These are phyloP conservation scores for Ptilorrhoa leucosticta DNA, from an alignment of 2,113 vertebrate species.

Conservation along the genomic window DNA sequence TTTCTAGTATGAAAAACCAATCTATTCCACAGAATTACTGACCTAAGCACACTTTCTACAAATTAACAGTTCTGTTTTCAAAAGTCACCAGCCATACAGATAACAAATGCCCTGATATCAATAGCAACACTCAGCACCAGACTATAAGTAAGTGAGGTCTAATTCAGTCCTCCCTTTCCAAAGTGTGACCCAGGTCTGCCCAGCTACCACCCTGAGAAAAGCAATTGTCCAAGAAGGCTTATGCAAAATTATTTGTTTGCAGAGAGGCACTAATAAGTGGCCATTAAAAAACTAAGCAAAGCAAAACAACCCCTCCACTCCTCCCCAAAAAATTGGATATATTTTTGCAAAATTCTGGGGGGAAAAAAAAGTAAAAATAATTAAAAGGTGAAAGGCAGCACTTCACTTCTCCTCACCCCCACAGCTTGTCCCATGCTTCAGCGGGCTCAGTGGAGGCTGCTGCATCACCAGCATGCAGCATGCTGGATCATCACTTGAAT, in stretches of 20 bases:
- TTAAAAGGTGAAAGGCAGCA: background rate
- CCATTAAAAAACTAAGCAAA: background rate
- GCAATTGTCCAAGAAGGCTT: background rate
- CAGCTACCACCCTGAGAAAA: background rate
- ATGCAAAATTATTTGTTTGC: background rate
- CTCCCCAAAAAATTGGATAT: background rate
- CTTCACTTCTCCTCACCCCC: background rate
- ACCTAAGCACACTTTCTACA: background rate
- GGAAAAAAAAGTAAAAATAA: background rate
- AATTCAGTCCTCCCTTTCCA: background rate
- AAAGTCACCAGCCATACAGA: background rate
- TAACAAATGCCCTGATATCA: background rate
- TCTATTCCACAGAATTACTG: background rate
- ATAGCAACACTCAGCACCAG: background rate
- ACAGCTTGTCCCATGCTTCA: background rate
- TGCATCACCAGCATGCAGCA: background rate
- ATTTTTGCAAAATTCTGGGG: background rate
- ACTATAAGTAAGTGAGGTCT: background rate
- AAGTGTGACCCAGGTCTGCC: background rate
- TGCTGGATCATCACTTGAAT: slow-evolving; percentile 23
- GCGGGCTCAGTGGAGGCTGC: background rate
- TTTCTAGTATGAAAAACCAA: background rate
- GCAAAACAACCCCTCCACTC: background rate
- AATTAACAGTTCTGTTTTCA: background rate
- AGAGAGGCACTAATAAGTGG: background rate